These are phyloP conservation scores for Graptemys geographica DNA, from an alignment of 2,797 vertebrate genomes.

Conservation along the genomic window DNA sequence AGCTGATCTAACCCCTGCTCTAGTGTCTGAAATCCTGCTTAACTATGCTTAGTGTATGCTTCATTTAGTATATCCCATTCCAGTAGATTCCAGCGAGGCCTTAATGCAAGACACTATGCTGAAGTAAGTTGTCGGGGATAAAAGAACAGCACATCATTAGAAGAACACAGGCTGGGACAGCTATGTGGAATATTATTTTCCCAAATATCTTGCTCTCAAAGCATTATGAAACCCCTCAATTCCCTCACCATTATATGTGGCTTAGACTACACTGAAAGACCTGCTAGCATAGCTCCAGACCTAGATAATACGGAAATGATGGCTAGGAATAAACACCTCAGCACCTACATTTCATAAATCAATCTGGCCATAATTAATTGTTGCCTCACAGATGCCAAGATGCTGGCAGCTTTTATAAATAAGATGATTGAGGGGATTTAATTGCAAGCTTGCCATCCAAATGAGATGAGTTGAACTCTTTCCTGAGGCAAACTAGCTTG, in stretches of 20 bases:
- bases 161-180: not conserved
- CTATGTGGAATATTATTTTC: not conserved
- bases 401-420: constrained; percentile 7
- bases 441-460: not conserved
- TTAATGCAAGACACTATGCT: not conserved
- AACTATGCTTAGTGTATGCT: not conserved
- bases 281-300: constrained; percentile 27
- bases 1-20: not conserved
- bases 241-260: not conserved
- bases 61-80: not conserved
- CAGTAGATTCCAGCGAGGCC: not conserved
- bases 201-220: not conserved
- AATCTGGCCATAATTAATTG: constrained; percentile 43
- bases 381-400: constrained; percentile 25
- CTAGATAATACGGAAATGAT: not conserved
- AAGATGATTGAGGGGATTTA: not conserved
- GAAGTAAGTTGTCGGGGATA: not conserved
- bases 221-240: not conserved
- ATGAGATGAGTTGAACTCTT: not conserved
- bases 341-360: constrained; percentile 11
- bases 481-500: not conserved
- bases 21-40: not conserved
- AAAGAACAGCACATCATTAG: not conserved
- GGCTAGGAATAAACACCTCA: not conserved
- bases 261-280: constrained; percentile 1